A percentile compares a stretch with the other conserved stretches of the same genome.
phyloP scores from a whole-genome alignment of 2,888 invertebrate species.

The Perizoma affinitatum region DNA sequence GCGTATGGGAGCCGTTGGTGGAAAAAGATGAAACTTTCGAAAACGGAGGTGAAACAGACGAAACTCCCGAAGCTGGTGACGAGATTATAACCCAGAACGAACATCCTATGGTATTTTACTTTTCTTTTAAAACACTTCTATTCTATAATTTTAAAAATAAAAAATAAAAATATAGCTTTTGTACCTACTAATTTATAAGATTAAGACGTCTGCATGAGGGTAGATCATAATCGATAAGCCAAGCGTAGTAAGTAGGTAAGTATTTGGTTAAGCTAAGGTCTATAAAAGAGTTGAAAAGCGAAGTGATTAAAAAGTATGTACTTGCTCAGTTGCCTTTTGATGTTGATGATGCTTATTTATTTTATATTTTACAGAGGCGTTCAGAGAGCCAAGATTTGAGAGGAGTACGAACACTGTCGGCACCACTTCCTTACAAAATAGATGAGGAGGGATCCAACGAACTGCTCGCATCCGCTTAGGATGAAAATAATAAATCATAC shows the following conservation, averaged over 20 bases:
- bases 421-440: constrained; percentile 85
- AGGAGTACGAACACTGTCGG: constrained; percentile 65
- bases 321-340: too few relatives aligned
- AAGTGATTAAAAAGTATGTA: too few relatives aligned
- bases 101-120: constrained; percentile 25
- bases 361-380: constrained; percentile 37
- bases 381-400: constrained; percentile 30
- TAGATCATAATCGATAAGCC: too few relatives aligned
- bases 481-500: constrained; percentile 1
- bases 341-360: too few relatives aligned
- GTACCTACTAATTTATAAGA: too few relatives aligned
- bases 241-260: too few relatives aligned
- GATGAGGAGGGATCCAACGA: constrained; percentile 85
- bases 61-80: constrained; percentile 49
- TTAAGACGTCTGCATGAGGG: too few relatives aligned
- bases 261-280: too few relatives aligned
- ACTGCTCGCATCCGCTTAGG: constrained; percentile 56
- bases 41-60: constrained; percentile 49
- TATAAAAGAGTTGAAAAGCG: too few relatives aligned
- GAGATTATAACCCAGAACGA: constrained; percentile 37
- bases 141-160: too few relatives aligned
- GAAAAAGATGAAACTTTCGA: constrained; percentile 76
- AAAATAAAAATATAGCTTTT: too few relatives aligned
- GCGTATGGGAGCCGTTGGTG: constrained; percentile 83
- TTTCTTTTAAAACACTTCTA: not conserved